Base-by-base conservation (phyloP, 2,797 vertebrate genomes). In the Podarcis lilfordi region DNA sequence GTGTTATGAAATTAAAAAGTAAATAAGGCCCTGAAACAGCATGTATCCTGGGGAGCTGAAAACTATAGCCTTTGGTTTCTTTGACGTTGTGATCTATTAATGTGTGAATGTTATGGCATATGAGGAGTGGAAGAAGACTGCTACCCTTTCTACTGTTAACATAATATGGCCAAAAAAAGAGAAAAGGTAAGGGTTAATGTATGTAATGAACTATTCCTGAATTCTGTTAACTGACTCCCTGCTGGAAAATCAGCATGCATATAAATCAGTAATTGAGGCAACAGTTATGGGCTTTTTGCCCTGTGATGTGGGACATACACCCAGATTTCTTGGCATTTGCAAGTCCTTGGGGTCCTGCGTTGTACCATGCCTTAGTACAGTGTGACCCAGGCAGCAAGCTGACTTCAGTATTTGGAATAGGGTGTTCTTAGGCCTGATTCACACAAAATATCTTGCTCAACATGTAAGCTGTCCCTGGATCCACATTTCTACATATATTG, bases 1-100 rank as follows among this genome's bases (percentile, higher is more conserved):
- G 0, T 84, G n/a, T 78, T 93, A 88, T 84, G 88, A 92, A 90
- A 94, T 82, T 88, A 89, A 90, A 86, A 91, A 92, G 85, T 93
- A 88, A 94, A 89, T 11, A 91, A 89, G 0, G 3, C 43, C 81
- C 83, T 81, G 74, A 81, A 88, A 93, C 80, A 92, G 88, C 89
- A 80, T 88, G 40, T 81, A 81, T 71, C 81, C 91, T 91, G 87
- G 86, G 87, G 93, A 88, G 78, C 80, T 84, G 93, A 94, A 93
- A 94, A 92, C 92, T 93, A 0, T 88, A 79, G 59, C 37, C 85
- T 75, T 78, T 80, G 80, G 91, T 92, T 95, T 84, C 85, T 75
- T 81, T 85, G 86, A 92, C 93, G 93, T 68, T 25, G 10, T 79
- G 17, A 11, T 84, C 15, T 88, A 37, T 84, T 84, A 19, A 43